Percentiles rank a stretch among this genome's conserved stretches.
Conservation (phyloP, 2,113 vertebrate genomes). For the Rattus rattus region DNA sequence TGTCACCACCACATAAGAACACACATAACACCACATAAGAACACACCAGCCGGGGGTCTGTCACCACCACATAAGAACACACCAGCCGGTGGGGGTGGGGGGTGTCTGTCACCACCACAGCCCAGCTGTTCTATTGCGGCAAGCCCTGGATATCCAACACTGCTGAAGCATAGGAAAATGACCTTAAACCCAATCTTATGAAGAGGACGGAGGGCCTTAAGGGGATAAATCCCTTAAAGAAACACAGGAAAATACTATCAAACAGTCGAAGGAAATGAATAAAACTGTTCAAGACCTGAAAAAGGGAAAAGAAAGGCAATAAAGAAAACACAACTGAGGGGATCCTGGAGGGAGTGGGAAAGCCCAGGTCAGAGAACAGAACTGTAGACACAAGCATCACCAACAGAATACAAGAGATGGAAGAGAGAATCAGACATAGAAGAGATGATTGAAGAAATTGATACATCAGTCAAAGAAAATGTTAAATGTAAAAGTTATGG, state of each 20-base stretch:
- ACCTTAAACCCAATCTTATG: background rate
- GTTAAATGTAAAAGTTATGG: background rate
- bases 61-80: too few relatives aligned
- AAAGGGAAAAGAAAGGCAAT: background rate
- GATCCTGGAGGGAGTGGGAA: background rate
- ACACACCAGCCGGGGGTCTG: too few relatives aligned
- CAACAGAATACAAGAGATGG: background rate
- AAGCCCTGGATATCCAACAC: background rate
- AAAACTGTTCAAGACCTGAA: background rate
- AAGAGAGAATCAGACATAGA: too few relatives aligned
- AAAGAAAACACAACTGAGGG: background rate
- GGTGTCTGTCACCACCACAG: background rate
- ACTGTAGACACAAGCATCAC: background rate
- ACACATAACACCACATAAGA: too few relatives aligned
- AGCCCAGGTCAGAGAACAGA: background rate
- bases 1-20: background rate
- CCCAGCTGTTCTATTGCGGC: background rate
- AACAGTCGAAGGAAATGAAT: background rate
- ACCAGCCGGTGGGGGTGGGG: too few relatives aligned
- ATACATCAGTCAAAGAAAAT: background rate
- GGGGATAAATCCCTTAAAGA: background rate
- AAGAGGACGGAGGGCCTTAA: background rate
- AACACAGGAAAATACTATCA: background rate
- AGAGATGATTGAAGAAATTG: background rate
- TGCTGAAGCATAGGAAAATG: background rate